Conservation (phyloP, 2,797 vertebrate genomes). For the Malurus splendens region DNA sequence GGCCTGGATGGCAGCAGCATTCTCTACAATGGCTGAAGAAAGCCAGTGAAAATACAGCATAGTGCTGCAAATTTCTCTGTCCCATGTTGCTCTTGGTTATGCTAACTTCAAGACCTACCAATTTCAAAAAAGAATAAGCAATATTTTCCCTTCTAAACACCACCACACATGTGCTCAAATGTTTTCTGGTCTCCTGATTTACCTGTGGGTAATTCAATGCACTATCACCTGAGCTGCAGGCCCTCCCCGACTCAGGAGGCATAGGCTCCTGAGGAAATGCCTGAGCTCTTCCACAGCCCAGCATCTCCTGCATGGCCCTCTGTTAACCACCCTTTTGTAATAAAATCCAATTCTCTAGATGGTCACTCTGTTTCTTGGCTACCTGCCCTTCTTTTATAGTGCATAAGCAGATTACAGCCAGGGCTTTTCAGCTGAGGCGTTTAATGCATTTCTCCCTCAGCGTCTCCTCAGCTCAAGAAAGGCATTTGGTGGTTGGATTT, state of each 20-base stretch:
- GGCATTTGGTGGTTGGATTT: conserved; percentile 11
- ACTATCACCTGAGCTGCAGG: not conserved
- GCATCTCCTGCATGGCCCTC: not conserved
- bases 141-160: not conserved
- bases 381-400: not conserved
- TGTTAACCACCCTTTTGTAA: not conserved
- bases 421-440: not conserved
- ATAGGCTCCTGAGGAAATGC: not conserved
- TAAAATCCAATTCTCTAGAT: not conserved
- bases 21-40: not conserved
- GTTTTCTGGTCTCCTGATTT: not conserved
- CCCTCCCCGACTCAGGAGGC: not conserved
- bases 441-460: not conserved
- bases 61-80: not conserved
- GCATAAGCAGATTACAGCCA: not conserved
- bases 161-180: not conserved
- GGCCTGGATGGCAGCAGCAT: not conserved
- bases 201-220: not conserved
- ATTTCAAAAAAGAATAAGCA: not conserved
- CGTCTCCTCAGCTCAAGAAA: not conserved
- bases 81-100: not conserved
- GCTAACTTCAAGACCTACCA: not conserved
- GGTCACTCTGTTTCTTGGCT: not conserved
- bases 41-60: not conserved
- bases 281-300: not conserved